phyloP scores from a whole-genome alignment of 2,113 vertebrate genomes.

The Solea solea region DNA sequence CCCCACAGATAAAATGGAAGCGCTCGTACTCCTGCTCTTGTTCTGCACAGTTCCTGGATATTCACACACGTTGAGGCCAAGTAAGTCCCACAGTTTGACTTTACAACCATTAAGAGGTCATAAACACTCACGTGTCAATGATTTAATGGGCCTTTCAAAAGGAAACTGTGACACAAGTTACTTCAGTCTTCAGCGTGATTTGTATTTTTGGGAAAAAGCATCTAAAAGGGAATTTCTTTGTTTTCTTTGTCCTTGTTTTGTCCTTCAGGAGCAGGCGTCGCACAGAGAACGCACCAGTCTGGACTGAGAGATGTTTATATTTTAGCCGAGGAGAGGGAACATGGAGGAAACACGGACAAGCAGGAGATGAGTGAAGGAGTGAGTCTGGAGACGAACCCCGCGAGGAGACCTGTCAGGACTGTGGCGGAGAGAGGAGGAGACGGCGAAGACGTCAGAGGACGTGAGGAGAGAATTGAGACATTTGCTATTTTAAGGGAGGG shows the following conservation, averaged over 20 bases:
- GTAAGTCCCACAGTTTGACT: slow-evolving; percentile 62
- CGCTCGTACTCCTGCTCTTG: slow-evolving; percentile 52
- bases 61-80: slow-evolving; percentile 47
- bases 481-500: slow-evolving; percentile 6
- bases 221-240: background rate
- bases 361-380: slow-evolving; percentile 1
- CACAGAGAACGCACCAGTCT: slow-evolving; percentile 9
- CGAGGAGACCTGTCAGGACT: background rate
- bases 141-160: background rate
- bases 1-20: slow-evolving; percentile 63
- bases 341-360: slow-evolving; percentile 1
- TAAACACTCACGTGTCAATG: slow-evolving; percentile 19
- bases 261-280: slow-evolving; percentile 28
- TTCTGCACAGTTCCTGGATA: slow-evolving; percentile 43
- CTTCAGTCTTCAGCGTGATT: background rate
- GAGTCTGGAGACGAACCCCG: slow-evolving; percentile 13
- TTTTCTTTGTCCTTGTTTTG: background rate
- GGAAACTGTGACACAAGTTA: background rate
- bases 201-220: background rate
- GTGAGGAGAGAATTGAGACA: background rate
- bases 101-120: background rate
- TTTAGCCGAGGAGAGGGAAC: slow-evolving; percentile 10
- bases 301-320: slow-evolving; percentile 11
- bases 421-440: slow-evolving; percentile 1
- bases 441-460: background rate